Conservation (phyloP, 2,797 vertebrate species). For the Carapus acus region DNA sequence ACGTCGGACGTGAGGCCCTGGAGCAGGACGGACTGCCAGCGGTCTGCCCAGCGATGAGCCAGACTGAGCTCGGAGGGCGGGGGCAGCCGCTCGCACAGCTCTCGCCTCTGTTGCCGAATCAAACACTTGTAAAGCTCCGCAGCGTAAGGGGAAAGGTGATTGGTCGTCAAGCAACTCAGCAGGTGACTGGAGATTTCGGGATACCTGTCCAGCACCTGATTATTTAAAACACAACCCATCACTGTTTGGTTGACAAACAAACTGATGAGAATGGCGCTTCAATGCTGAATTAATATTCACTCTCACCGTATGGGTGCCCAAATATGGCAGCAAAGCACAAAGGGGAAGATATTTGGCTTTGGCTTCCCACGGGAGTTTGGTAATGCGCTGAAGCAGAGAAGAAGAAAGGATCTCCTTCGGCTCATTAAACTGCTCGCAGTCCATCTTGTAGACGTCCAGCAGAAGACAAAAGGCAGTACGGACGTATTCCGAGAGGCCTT, state of each 20-base stretch:
- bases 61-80: constrained; percentile 54
- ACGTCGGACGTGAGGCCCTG: constrained; percentile 74
- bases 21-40: constrained; percentile 73
- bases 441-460: constrained; percentile 77
- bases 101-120: constrained; percentile 72
- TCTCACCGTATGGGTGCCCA: constrained; percentile 76
- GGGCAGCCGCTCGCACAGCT: constrained; percentile 43
- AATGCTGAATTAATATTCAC: not conserved
- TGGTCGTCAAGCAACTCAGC: constrained; percentile 80
- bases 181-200: constrained; percentile 74
- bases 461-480: constrained; percentile 73
- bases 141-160: constrained; percentile 78
- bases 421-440: constrained; percentile 71
- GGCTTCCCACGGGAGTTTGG: constrained; percentile 78
- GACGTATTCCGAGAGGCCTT: constrained; percentile 77
- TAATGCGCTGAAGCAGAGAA: constrained; percentile 66
- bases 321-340: constrained; percentile 75
- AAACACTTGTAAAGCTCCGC: constrained; percentile 78
- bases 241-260: constrained; percentile 1
- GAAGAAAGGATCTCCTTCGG: constrained; percentile 66
- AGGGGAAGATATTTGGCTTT: constrained; percentile 81
- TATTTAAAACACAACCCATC: constrained; percentile 17
- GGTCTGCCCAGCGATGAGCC: constrained; percentile 67
- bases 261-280: not conserved
- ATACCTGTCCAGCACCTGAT: constrained; percentile 76